Base-by-base conservation (phyloP, 2,888 invertebrate species). In the Eupithecia centaureata region DNA sequence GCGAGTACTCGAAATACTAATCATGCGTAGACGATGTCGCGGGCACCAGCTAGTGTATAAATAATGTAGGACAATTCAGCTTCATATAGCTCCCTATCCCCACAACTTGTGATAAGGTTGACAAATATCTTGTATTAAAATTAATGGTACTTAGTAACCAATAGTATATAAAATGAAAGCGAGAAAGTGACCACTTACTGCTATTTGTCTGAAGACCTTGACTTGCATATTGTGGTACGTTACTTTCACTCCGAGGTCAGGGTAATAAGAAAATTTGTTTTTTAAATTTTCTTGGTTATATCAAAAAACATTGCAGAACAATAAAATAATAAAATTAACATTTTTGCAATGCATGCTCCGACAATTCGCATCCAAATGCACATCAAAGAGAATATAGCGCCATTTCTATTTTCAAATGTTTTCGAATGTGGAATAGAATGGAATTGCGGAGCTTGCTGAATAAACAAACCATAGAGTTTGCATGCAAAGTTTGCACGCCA, bases 341-440 rank as follows among this genome's bases (percentile, higher is more conserved):
- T 10, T 42, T 38, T 18, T 18, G 2, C 42, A 47, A 47, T 22
- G 22, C 12, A 12, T 12, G 10, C 18, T 8, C 2, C 38, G n/a
- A 42, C 18, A 42, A 42, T 10, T 47, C 18, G 47, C 47, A 10
- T 22, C 12, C 22, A 47, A 47, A 22, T 22, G 47, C 12, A 22
- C n/a, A n/a, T n/a, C n/a, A n/a, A n/a, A n/a, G 10, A 3, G 15
- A 38, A 13, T 38, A 13, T 38, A 38, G 38, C 10, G 15, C n/a
- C 5, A 27, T 52, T 52, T 52, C 27, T 10, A 15, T 27, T 25
- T 13, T 27, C 27, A 7, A 52, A 52, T 27, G 15, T 27, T 52
- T 52, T 27, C 10, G 13, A 57, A 57, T 22, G 52, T 72, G 22
- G 70, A 72, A 67, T 18, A 22, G 57, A 22, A 57, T n/a, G 18